Evolutionary conservation across 2,113 vertebrate genomes (phyloP).

Genomic region (Condylura cristata): DNA sequence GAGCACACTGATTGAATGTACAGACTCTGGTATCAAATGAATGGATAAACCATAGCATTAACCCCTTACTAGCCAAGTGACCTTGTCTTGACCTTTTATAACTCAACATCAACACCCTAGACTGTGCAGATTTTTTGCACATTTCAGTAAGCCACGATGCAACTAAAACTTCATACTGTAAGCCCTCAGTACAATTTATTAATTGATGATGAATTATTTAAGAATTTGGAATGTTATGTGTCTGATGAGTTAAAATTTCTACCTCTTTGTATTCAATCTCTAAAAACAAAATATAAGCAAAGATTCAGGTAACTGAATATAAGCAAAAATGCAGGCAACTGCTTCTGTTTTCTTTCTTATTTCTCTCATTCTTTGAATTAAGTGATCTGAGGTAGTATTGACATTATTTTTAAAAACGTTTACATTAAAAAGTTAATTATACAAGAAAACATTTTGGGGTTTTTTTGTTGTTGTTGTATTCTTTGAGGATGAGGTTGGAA

Average conservation of each 20-base stretch:
- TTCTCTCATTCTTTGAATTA: not conserved
- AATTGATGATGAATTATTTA: slow-evolving; percentile 28
- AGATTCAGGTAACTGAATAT: not conserved
- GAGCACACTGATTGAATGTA: not conserved
- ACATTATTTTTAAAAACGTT: not conserved
- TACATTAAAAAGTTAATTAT: not conserved
- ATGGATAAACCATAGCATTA: not conserved
- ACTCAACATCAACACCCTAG: not conserved
- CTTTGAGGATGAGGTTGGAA: not conserved
- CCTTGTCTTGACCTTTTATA: not conserved
- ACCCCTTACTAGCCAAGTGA: not conserved
- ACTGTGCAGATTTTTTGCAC: not conserved
- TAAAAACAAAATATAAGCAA: not conserved
- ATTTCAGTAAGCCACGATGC: not conserved
- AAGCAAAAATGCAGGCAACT: not conserved
- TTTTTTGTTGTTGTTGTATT: not conserved
- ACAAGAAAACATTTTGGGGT: not conserved
- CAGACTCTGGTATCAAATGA: not conserved
- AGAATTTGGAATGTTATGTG: not conserved
- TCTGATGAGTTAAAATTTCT: not conserved
- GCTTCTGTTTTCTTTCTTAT: not conserved
- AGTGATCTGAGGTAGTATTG: not conserved
- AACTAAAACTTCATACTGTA: not conserved
- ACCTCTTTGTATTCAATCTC: not conserved
- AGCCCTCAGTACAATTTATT: not conserved